Percentiles rank a stretch among this genome's conserved stretches.
These are phyloP conservation scores for Prosopocoilus inquinatus DNA, from an alignment of 2,888 invertebrate genomes.

Conservation along the genomic window DNA sequence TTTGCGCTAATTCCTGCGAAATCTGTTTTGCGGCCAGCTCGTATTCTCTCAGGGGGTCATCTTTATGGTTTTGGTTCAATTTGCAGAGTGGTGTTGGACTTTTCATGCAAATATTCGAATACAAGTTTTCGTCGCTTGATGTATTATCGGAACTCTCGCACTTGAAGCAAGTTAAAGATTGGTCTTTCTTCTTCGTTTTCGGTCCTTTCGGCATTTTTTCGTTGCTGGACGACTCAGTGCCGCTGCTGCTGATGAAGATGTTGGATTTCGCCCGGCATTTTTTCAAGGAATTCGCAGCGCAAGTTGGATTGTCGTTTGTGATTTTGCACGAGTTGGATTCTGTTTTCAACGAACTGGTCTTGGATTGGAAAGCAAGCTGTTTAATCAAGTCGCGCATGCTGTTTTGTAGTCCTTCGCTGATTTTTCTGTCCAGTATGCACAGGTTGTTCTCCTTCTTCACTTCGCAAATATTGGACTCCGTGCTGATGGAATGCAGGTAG, in stretches of 20 bases:
- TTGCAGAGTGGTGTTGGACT: too few species aligned
- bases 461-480: slow-evolving; percentile 1
- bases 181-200: too few species aligned
- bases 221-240: too few species aligned
- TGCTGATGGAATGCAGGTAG: slow-evolving; percentile 8
- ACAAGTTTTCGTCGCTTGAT: too few species aligned
- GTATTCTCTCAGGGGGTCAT: too few species aligned
- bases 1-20: too few species aligned
- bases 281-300: background rate
- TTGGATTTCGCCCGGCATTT: background rate
- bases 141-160: too few species aligned
- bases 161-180: too few species aligned
- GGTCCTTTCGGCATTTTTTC: too few species aligned
- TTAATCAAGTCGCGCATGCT: background rate
- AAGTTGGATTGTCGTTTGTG: background rate
- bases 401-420: background rate
- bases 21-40: too few species aligned
- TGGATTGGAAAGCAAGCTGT: background rate
- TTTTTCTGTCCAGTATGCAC: background rate
- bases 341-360: slow-evolving; percentile 10
- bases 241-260: background rate
- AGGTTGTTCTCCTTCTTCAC: slow-evolving; percentile 1
- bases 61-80: too few species aligned
- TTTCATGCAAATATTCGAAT: too few species aligned
- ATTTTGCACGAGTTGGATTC: background rate